phyloP scores from a whole-genome alignment of 2,888 invertebrate species.

The Aporophyla lueneburgensis region DNA sequence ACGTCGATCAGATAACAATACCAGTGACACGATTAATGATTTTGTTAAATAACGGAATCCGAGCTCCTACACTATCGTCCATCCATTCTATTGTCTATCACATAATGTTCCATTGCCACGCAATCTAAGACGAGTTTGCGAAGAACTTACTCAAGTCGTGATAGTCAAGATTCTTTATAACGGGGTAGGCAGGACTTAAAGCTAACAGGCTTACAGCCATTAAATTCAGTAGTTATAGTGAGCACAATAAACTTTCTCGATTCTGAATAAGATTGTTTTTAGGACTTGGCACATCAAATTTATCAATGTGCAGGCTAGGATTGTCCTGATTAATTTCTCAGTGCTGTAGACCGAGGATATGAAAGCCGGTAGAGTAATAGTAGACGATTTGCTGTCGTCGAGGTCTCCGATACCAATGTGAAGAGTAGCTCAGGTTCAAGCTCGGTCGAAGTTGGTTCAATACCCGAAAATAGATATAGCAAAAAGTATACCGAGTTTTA shows the following conservation, averaged over 20 bases:
- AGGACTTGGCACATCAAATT: too few relatives aligned
- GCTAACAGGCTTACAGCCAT: too few relatives aligned
- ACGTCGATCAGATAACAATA: constrained; percentile 16
- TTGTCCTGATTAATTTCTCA: too few relatives aligned
- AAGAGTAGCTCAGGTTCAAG: too few relatives aligned
- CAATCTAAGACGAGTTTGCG: constrained; percentile 25
- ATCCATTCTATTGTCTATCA: constrained; percentile 42
- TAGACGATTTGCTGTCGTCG: too few relatives aligned
- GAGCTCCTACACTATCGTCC: constrained; percentile 37
- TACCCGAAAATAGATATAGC: too few relatives aligned
- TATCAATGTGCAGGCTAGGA: too few relatives aligned
- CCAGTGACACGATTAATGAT: constrained; percentile 46
- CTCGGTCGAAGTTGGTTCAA: too few relatives aligned
- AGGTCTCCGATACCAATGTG: too few relatives aligned
- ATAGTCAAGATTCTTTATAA: constrained; percentile 6
- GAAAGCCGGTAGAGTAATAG: too few relatives aligned
- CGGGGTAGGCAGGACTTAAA: not conserved
- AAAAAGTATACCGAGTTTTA: too few relatives aligned
- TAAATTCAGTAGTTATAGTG: not conserved
- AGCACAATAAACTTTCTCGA: not conserved
- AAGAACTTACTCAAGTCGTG: constrained; percentile 7
- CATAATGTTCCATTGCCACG: constrained; percentile 47
- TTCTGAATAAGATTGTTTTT: not conserved
- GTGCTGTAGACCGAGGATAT: too few relatives aligned
- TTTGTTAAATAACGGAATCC: constrained; percentile 50